A percentile compares a stretch with the other conserved stretches of the same genome.
phyloP scores from a whole-genome alignment of 2,888 invertebrate genomes.

The Proisotoma minuta region DNA sequence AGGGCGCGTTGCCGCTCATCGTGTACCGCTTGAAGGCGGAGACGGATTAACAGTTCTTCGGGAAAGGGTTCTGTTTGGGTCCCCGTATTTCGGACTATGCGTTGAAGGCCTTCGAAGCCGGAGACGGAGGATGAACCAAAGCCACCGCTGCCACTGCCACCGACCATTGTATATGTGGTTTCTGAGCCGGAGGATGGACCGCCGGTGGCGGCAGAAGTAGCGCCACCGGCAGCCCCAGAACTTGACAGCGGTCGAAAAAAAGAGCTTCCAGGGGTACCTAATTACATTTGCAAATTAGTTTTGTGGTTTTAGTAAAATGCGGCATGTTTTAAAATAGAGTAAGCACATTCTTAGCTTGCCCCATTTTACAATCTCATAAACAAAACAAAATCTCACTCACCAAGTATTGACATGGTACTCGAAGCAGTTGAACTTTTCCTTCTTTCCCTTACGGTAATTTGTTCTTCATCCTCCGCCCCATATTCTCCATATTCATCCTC shows the following conservation, averaged over 20 bases:
- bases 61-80: slow-evolving; percentile 46
- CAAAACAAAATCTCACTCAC: too few relatives aligned
- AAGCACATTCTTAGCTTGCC: too few relatives aligned
- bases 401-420: slow-evolving; percentile 36
- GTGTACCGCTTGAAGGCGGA: slow-evolving; percentile 39
- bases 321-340: too few relatives aligned
- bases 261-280: slow-evolving; percentile 7
- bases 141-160: too few relatives aligned
- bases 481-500: slow-evolving; percentile 57
- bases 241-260: slow-evolving; percentile 30
- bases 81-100: slow-evolving; percentile 38
- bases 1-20: slow-evolving; percentile 30
- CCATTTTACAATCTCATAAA: too few relatives aligned
- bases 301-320: too few relatives aligned
- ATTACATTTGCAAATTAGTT: too few relatives aligned
- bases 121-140: too few relatives aligned
- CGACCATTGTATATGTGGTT: slow-evolving; percentile 31
- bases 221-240: not conserved
- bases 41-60: slow-evolving; percentile 39
- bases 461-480: slow-evolving; percentile 43
- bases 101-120: slow-evolving; percentile 22
- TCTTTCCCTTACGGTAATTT: slow-evolving; percentile 39
- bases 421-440: slow-evolving; percentile 43
- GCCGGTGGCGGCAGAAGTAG: too few relatives aligned
- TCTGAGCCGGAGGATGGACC: slow-evolving; percentile 32